Evolutionary conservation across 2,888 invertebrate genomes (phyloP).

Genomic region (Idaea straminata): DNA sequence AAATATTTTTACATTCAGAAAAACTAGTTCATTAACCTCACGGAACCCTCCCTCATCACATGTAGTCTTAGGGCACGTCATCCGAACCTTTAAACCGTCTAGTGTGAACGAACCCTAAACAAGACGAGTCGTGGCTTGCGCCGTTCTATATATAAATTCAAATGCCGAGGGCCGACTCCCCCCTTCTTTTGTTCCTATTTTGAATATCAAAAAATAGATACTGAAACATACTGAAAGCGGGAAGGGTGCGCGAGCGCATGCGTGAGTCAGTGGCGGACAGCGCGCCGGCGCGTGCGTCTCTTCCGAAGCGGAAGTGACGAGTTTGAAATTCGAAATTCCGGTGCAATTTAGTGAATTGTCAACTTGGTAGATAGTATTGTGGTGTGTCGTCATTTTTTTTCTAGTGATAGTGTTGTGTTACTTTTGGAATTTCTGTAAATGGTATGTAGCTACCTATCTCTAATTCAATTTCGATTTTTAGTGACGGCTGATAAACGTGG

Average conservation of each 20-base stretch:
- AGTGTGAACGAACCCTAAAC: conserved; percentile 70
- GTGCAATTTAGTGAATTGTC: conserved; percentile 27
- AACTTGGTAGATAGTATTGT: conserved; percentile 23
- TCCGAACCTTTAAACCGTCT: conserved; percentile 37
- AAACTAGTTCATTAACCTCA: conserved; percentile 19
- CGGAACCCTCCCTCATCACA: conserved; percentile 19
- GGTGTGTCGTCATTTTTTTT: conserved; percentile 25
- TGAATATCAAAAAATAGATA: conserved; percentile 72
- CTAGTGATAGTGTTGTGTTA: conserved; percentile 20
- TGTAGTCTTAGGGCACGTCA: conserved; percentile 28
- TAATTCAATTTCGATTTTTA: neutral
- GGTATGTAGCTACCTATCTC: conserved; percentile 9
- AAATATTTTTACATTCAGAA: neutral
- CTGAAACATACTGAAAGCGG: conserved; percentile 49
- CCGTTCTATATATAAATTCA: conserved; percentile 60
- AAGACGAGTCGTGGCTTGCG: conserved; percentile 58
- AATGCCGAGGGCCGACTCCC: conserved; percentile 68
- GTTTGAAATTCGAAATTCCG: conserved; percentile 37
- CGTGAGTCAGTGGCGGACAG: conserved; percentile 72
- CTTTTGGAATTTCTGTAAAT: conserved; percentile 12
- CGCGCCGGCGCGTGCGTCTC: conserved; percentile 67
- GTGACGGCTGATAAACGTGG: too few species aligned
- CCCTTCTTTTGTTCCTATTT: conserved; percentile 79
- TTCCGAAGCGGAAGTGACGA: conserved; percentile 38
- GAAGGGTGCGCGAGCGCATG: conserved; percentile 71